phyloP scores from a whole-genome alignment of 2,113 vertebrate genomes.

The Oryzias javanicus region DNA sequence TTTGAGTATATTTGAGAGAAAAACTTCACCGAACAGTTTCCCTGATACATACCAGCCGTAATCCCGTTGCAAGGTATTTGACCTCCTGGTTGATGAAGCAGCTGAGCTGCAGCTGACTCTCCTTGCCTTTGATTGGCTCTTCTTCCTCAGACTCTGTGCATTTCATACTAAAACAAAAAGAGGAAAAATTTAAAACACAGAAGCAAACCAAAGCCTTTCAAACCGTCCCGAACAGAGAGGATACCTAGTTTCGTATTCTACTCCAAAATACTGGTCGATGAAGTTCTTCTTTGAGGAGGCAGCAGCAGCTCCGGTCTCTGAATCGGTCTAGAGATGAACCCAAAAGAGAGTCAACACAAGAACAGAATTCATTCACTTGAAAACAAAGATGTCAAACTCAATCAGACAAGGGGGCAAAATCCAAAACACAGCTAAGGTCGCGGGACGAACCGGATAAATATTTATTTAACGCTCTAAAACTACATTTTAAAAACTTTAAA shows the following conservation, averaged over 20 bases:
- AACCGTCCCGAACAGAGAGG: slow-evolving; percentile 65
- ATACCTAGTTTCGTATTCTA: slow-evolving; percentile 98
- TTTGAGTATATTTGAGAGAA: too few relatives aligned
- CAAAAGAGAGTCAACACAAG: background rate
- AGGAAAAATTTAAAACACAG: background rate
- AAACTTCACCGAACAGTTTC: background rate
- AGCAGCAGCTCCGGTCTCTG: slow-evolving; percentile 68
- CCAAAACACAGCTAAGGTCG: too few relatives aligned
- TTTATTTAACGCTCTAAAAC: too few relatives aligned
- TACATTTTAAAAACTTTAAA: too few relatives aligned
- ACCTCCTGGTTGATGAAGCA: slow-evolving; percentile 99
- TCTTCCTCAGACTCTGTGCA: slow-evolving; percentile 96
- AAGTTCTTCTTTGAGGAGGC: slow-evolving; percentile 92
- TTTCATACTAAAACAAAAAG: slow-evolving; percentile 89
- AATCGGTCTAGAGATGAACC: slow-evolving; percentile 58
- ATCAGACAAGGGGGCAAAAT: too few relatives aligned
- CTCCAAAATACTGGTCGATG: slow-evolving; percentile 97
- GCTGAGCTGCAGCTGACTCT: slow-evolving; percentile 95
- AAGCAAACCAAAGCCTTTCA: too few relatives aligned
- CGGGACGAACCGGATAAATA: too few relatives aligned
- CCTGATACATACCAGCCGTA: slow-evolving; percentile 85
- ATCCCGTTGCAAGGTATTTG: slow-evolving; percentile 96
- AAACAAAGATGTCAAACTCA: background rate
- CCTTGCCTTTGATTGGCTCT: slow-evolving; percentile 92
- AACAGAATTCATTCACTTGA: background rate